A percentile compares a stretch with the other conserved stretches of the same genome.
Evolutionary conservation across 2,888 invertebrate species (phyloP).

Genomic region (Hydraecia micacea): DNA sequence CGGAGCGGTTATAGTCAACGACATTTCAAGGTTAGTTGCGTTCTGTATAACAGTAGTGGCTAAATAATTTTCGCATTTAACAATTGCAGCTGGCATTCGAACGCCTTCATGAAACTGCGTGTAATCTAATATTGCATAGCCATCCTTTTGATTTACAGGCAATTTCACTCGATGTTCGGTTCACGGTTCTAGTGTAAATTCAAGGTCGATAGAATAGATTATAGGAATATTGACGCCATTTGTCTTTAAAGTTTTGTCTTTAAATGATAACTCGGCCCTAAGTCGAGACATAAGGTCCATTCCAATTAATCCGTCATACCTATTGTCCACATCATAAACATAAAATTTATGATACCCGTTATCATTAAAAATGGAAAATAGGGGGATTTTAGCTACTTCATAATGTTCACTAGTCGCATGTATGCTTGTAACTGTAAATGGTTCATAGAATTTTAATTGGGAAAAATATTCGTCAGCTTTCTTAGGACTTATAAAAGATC

Average conservation of each 20-base stretch:
- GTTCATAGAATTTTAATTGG: background rate
- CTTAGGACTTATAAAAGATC: background rate
- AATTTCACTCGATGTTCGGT: background rate
- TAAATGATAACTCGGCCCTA: no score
- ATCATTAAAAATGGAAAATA: background rate
- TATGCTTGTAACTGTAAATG: constrained; percentile 10
- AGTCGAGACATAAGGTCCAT: constrained; percentile 1
- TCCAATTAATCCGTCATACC: constrained; percentile 2
- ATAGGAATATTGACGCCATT: background rate
- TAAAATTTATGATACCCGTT: constrained; percentile 2
- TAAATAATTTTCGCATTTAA: no score
- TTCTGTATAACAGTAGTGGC: no score
- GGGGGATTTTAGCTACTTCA: background rate
- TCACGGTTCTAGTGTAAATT: background rate
- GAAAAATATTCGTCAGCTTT: constrained; percentile 3
- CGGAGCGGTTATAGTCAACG: no score
- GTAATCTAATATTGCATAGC: constrained; percentile 11
- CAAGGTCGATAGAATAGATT: background rate
- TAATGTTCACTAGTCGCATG: background rate
- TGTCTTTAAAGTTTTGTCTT: no score
- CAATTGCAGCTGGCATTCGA: no score
- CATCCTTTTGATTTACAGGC: background rate
- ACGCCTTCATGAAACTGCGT: background rate
- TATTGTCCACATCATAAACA: background rate
- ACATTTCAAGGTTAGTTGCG: no score